Evolutionary conservation across 2,797 vertebrate genomes (phyloP).

Genomic region (Heteromormyrus szaboi): DNA sequence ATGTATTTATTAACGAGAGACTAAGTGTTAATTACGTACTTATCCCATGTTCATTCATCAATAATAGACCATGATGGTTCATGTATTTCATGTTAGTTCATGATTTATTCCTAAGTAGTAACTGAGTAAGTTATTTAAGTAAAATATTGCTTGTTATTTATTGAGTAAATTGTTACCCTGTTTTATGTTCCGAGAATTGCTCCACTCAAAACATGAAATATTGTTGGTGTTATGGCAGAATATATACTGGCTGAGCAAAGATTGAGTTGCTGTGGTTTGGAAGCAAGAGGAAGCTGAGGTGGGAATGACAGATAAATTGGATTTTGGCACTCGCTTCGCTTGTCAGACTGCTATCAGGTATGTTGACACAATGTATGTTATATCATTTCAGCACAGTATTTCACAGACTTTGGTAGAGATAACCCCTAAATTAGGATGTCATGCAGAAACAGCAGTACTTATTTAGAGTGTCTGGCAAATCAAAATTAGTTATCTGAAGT

Average conservation of each 20-base stretch:
- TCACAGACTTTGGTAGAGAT: neutral
- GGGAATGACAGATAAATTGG: neutral
- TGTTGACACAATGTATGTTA: neutral
- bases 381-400: neutral
- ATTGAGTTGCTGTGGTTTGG: slow-evolving; percentile 22
- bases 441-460: neutral
- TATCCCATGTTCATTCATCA: neutral
- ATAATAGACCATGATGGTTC: neutral
- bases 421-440: neutral
- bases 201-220: neutral
- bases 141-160: neutral
- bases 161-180: neutral
- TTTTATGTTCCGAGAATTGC: neutral
- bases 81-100: neutral
- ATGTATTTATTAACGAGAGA: neutral
- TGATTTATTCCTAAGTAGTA: neutral
- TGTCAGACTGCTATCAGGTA: neutral
- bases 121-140: neutral
- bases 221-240: neutral
- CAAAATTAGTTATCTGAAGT: neutral
- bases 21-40: neutral
- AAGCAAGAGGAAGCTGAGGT: neutral
- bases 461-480: slow-evolving; percentile 1
- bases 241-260: slow-evolving; percentile 25
- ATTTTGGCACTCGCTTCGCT: neutral